phyloP scores from a whole-genome alignment of 2,113 vertebrate genomes.

The Romanogobio albipinnatus region DNA sequence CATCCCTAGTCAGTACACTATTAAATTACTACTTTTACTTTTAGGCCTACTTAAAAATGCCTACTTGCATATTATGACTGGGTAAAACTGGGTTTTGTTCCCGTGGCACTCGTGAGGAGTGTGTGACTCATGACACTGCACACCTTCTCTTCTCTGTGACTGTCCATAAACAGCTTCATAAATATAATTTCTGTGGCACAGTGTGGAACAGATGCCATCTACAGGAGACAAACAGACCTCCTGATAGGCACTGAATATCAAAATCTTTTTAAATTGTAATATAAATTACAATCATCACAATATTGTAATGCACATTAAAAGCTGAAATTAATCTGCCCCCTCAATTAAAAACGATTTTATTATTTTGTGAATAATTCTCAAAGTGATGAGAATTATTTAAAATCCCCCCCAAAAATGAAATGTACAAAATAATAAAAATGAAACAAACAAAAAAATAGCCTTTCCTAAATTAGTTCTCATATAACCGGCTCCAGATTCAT shows the following conservation, averaged over 20 bases:
- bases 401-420: too few species aligned
- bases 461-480: background rate
- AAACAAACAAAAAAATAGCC: background rate
- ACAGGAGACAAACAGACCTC: background rate
- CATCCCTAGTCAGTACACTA: too few species aligned
- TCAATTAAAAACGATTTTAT: too few species aligned
- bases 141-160: background rate
- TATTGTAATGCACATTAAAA: too few species aligned
- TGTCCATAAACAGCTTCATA: background rate
- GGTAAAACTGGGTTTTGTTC: background rate
- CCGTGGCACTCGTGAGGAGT: background rate
- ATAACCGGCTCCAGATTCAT: too few species aligned
- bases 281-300: background rate
- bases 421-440: background rate
- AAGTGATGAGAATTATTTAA: background rate
- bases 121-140: background rate
- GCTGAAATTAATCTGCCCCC: background rate
- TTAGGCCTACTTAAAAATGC: too few species aligned
- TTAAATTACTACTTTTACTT: too few species aligned
- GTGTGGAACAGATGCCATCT: constrained; percentile 5
- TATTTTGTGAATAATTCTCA: background rate
- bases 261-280: background rate
- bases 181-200: background rate
- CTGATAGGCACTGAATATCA: background rate
- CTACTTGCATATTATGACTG: too few species aligned